Evolutionary conservation across 2,888 invertebrate genomes (phyloP).

Genomic region (Phyllotreta striolata): DNA sequence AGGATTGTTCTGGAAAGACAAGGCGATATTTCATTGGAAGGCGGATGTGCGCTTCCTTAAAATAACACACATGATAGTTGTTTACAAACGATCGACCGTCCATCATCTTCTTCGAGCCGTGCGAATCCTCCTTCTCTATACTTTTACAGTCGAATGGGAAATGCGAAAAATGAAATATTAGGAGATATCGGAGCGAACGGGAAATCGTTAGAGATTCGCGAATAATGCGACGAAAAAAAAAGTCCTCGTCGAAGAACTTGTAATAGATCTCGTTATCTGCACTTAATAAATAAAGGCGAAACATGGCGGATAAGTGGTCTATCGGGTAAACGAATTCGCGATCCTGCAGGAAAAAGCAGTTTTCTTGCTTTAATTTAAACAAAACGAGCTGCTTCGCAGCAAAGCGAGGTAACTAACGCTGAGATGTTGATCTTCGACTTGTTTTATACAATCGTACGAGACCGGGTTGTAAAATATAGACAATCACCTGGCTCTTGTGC

Average conservation of each 20-base stretch:
- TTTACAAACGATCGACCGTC: slow-evolving; percentile 54
- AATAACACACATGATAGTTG: slow-evolving; percentile 60
- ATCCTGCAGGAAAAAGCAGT: slow-evolving; percentile 28
- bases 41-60: slow-evolving; percentile 62
- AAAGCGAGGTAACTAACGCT: slow-evolving; percentile 40
- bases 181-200: not conserved
- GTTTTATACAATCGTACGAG: slow-evolving; percentile 45
- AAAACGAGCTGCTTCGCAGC: slow-evolving; percentile 34
- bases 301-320: slow-evolving; percentile 11
- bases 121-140: slow-evolving; percentile 43
- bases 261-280: not conserved
- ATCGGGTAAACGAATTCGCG: slow-evolving; percentile 23
- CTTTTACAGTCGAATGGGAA: slow-evolving; percentile 19
- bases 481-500: slow-evolving; percentile 40
- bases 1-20: slow-evolving; percentile 58
- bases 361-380: slow-evolving; percentile 34
- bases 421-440: slow-evolving; percentile 45
- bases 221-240: not conserved
- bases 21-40: slow-evolving; percentile 61
- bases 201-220: not conserved
- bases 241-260: no score
- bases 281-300: slow-evolving; percentile 20
- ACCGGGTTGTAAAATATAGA: slow-evolving; percentile 45
- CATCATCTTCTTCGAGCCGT: slow-evolving; percentile 57
- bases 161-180: slow-evolving; percentile 24